These are phyloP conservation scores for Heterodera filipjevi DNA, from an alignment of 2,888 invertebrate genomes.

Conservation along the genomic window DNA sequence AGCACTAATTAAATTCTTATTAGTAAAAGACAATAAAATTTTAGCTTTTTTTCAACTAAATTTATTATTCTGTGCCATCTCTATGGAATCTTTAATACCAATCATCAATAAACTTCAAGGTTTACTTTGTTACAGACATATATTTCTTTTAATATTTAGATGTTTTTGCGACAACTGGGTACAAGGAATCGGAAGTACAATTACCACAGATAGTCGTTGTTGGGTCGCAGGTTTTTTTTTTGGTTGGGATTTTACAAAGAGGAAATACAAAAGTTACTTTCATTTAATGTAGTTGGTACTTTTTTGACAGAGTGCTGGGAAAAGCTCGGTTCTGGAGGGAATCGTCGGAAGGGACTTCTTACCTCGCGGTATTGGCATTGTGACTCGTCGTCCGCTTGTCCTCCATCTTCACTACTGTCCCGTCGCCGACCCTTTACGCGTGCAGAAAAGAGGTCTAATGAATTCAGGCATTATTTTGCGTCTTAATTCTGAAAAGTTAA, in stretches of 20 bases:
- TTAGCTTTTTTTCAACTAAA: too few species aligned
- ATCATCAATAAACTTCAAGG: constrained; percentile 95
- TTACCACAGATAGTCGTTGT: constrained; percentile 98
- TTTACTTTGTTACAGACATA: neutral
- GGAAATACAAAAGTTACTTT: too few species aligned
- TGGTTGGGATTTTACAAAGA: too few species aligned
- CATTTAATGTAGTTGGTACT: too few species aligned
- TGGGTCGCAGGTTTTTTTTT: constrained; percentile 81
- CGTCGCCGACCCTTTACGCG: constrained; percentile 74
- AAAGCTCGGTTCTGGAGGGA: constrained; percentile 97
- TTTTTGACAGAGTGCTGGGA: constrained; percentile 86
- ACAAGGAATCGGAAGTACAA: constrained; percentile 83
- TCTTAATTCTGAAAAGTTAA: neutral
- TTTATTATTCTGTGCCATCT: neutral
- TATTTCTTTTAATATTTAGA: constrained; percentile 69
- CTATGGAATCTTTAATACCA: constrained; percentile 97
- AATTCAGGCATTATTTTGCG: neutral
- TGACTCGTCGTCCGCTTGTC: constrained; percentile 90
- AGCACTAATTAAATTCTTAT: too few species aligned
- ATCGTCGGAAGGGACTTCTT: constrained; percentile 95
- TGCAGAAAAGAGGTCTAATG: constrained; percentile 14
- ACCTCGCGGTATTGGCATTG: constrained; percentile 94
- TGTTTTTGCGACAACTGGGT: constrained; percentile 95
- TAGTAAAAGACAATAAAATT: too few species aligned
- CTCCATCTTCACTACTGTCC: constrained; percentile 90